A percentile compares a stretch with the other conserved stretches of the same genome.
These are phyloP conservation scores for Brotula barbata DNA, from an alignment of 2,797 vertebrate species.

Conservation along the genomic window DNA sequence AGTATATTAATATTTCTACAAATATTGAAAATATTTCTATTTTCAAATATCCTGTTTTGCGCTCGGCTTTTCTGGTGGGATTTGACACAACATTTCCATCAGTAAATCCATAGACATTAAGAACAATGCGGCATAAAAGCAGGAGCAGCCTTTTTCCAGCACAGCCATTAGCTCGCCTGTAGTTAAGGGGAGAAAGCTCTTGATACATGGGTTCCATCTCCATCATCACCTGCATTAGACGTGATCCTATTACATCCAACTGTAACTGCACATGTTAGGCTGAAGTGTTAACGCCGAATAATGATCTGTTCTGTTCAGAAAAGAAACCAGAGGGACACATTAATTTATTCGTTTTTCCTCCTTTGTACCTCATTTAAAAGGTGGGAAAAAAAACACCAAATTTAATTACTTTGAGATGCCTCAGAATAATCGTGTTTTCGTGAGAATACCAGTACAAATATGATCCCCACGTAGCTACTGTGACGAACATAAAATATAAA, in stretches of 20 bases:
- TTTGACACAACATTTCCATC: neutral
- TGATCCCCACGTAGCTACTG: neutral
- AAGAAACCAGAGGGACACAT: no score
- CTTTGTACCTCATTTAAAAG: no score
- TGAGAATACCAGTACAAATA: no score
- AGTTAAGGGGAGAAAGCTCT: constrained; percentile 8
- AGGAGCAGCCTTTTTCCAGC: neutral
- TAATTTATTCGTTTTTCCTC: no score
- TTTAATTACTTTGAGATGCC: no score
- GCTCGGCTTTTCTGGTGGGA: neutral
- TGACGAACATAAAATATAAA: neutral
- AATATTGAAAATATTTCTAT: neutral
- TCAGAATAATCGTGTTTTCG: no score
- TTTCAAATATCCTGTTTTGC: neutral
- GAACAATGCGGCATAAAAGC: constrained; percentile 9
- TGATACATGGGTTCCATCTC: constrained; percentile 40
- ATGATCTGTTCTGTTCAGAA: no score
- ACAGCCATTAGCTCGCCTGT: constrained; percentile 17
- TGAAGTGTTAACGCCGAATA: constrained; percentile 8
- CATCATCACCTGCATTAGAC: constrained; percentile 48
- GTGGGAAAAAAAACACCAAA: no score
- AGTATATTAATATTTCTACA: no score
- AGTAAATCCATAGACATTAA: constrained; percentile 10
- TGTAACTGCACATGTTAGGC: constrained; percentile 5
- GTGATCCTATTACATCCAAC: constrained; percentile 20